phyloP scores from a whole-genome alignment of 2,113 vertebrate species.

The Perca fluviatilis region DNA sequence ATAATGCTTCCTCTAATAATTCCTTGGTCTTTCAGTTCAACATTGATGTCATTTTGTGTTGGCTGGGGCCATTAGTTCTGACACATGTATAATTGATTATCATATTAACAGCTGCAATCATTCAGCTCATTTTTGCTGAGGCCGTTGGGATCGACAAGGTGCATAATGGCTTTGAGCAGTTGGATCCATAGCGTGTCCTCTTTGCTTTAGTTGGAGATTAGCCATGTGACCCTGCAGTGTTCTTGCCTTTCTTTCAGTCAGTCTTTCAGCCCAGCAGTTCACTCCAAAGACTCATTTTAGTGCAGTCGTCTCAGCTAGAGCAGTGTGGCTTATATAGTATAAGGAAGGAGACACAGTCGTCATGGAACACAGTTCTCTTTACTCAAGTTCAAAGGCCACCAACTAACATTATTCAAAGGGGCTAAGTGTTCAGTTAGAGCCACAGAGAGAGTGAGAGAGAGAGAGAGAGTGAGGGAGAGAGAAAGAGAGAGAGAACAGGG shows the following conservation, averaged over 20 bases:
- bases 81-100: slow-evolving; percentile 81
- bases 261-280: not conserved
- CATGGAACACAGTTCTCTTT: slow-evolving; percentile 24
- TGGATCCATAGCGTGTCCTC: slow-evolving; percentile 63
- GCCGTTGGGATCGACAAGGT: slow-evolving; percentile 52
- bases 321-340: not conserved
- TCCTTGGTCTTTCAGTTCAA: slow-evolving; percentile 71
- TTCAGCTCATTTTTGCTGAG: slow-evolving; percentile 67
- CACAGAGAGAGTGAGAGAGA: slow-evolving; percentile 1
- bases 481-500: not conserved
- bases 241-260: not conserved
- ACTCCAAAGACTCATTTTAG: not conserved
- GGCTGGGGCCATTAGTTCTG: slow-evolving; percentile 72
- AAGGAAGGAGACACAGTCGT: not conserved
- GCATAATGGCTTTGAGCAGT: slow-evolving; percentile 64
- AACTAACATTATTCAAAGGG: slow-evolving; percentile 37
- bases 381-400: slow-evolving; percentile 47
- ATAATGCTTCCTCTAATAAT: slow-evolving; percentile 75
- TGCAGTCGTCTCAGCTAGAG: not conserved
- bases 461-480: not conserved
- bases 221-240: slow-evolving; percentile 24
- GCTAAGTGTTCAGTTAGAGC: slow-evolving; percentile 14
- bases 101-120: slow-evolving; percentile 77
- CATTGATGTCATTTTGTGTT: slow-evolving; percentile 74
- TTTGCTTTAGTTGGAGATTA: slow-evolving; percentile 45